phyloP scores from a whole-genome alignment of 2,113 vertebrate species.

The Bubalus kerabau region DNA sequence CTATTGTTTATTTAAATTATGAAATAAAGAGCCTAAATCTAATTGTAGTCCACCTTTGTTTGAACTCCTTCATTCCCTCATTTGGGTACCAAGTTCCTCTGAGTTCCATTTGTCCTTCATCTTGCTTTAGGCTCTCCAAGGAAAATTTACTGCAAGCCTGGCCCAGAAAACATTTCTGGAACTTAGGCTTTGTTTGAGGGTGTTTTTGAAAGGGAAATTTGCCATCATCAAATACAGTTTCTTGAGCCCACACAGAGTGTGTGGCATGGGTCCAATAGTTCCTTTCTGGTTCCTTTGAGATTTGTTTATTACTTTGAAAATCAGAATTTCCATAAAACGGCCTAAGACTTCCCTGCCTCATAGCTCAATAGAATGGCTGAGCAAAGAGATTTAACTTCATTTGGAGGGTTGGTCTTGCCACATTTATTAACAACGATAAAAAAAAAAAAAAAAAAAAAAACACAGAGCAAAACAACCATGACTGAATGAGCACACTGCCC shows the following conservation, averaged over 20 bases:
- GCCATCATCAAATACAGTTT: constrained; percentile 67
- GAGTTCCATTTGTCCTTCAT: constrained; percentile 40
- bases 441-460: constrained; percentile 61
- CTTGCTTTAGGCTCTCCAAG: constrained; percentile 39
- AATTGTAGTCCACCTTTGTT: background rate
- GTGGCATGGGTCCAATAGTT: constrained; percentile 64
- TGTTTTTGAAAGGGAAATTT: constrained; percentile 72
- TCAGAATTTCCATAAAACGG: constrained; percentile 69
- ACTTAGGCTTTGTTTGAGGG: constrained; percentile 66
- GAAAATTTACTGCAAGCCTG: constrained; percentile 60
- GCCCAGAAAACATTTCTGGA: constrained; percentile 61
- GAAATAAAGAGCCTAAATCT: background rate
- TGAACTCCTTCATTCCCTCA: background rate
- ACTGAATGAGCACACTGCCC: background rate
- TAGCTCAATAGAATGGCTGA: constrained; percentile 58
- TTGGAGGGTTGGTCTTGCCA: constrained; percentile 38
- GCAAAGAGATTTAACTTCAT: constrained; percentile 46
- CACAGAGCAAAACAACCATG: constrained; percentile 37
- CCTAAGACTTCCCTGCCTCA: constrained; percentile 31
- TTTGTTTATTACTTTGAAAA: constrained; percentile 74
- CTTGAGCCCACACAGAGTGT: constrained; percentile 65
- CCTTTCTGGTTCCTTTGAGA: constrained; percentile 74
- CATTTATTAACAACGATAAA: constrained; percentile 54
- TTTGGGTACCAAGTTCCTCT: background rate
- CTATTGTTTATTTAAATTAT: constrained; percentile 11